Evolutionary conservation across 92 coral and sea anemone species (phyloP), one percentile per base, ranked within the genome.

Genomic region (Muricea muricata): DNA sequence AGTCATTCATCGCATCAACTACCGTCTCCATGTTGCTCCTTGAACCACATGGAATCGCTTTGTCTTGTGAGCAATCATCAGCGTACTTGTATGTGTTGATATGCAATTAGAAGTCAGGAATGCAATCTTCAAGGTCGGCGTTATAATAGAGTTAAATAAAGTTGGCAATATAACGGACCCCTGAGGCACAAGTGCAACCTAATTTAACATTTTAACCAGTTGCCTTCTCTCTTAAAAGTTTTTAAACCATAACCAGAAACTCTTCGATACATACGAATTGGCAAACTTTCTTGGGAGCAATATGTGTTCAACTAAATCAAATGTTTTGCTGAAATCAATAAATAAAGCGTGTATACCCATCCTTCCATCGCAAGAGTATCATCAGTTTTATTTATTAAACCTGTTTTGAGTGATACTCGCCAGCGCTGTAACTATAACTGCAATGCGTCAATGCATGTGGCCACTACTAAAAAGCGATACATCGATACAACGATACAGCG

Each of bases 11-110:
- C 33, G 45, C 35, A 46, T 29, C 29, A 65, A 13, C 65, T n/a
- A n/a, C n/a, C n/a, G 7, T 76, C 78, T 81, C 12, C 45, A 28
- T 46, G 11, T 81, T n/a, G 77, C 85, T 24, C 25, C 34, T 65
- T 40, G 31, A 46, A 81, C 61, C 24, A 63, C 25, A 24, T 63
- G 75, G 46, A 39, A 40, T 61, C 33, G 55, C 41, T 60, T 81
- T n/a, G n/a, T n/a, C n/a, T n/a, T n/a, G 77, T n/a, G n/a, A n/a
- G n/a, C 85, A 81, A 42, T 81, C 85, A 33, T 81, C 77, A 63
- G 85, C 77, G 20, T 66, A 81, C 67, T 81, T 81, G 42, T 24
- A 31, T 37, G 21, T 81, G 23, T 45, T 24, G 20, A 26, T 65
- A 20, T 54, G 4, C 28, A 52, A 31, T n/a, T n/a, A n/a, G 28